Evolutionary conservation across 2,113 vertebrate genomes (phyloP).

Genomic region (Calonectris borealis): DNA sequence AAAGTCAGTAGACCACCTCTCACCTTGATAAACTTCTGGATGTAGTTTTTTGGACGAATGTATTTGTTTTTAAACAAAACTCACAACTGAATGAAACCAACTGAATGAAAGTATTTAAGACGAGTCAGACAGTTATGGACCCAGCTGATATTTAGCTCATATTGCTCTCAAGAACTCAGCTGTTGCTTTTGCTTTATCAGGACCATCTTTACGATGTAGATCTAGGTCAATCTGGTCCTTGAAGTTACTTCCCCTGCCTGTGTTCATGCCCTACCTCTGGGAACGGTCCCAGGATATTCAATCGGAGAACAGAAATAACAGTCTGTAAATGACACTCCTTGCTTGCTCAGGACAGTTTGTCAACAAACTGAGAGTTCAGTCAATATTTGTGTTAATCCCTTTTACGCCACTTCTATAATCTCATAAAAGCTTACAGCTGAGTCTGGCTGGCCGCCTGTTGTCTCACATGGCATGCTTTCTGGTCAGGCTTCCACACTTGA

Average conservation of each 20-base stretch:
- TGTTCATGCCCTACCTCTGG: background rate
- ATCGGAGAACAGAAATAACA: background rate
- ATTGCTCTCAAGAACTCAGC: background rate
- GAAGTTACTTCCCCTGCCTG: background rate
- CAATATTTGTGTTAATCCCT: background rate
- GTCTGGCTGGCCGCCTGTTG: background rate
- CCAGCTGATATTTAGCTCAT: background rate
- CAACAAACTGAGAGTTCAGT: background rate
- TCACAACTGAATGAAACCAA: background rate
- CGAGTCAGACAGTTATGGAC: background rate
- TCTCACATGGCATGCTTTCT: background rate
- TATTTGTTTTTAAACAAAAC: background rate
- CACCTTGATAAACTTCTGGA: background rate
- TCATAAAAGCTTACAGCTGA: background rate
- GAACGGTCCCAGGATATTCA: background rate
- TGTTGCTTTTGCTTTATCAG: background rate
- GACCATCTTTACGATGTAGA: background rate
- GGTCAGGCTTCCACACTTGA: background rate
- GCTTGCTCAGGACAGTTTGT: background rate
- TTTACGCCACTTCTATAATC: background rate
- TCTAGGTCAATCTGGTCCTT: background rate
- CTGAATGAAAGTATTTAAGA: background rate
- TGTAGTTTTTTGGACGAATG: background rate
- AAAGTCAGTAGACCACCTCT: background rate
- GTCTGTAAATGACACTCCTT: background rate